These are phyloP conservation scores for Amblyteles armatorius DNA, from an alignment of 2,888 invertebrate genomes.

Conservation along the genomic window DNA sequence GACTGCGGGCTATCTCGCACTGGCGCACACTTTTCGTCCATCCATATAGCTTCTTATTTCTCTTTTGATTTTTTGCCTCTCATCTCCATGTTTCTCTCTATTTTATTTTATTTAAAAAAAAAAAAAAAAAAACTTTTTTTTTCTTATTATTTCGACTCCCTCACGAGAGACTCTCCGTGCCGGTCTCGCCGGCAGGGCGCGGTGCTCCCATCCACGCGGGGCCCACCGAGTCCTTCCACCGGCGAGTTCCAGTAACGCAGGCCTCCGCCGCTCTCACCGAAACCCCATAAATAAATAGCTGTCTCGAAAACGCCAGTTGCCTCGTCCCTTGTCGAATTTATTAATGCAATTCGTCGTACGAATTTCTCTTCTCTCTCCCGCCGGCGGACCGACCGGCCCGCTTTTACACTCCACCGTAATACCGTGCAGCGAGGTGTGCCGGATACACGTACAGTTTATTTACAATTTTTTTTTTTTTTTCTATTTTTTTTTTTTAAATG, in stretches of 20 bases:
- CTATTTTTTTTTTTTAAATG: background rate
- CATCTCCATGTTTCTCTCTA: conserved; percentile 55
- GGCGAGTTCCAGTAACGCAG: conserved; percentile 59
- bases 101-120: conserved; percentile 9
- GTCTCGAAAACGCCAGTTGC: conserved; percentile 66
- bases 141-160: conserved; percentile 32
- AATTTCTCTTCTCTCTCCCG: conserved; percentile 40
- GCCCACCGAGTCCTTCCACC: conserved; percentile 48
- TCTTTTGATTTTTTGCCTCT: conserved; percentile 42
- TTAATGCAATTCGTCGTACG: conserved; percentile 68
- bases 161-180: conserved; percentile 33
- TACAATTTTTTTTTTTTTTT: conserved; percentile 16
- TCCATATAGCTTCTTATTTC: conserved; percentile 60
- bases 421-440: conserved; percentile 1
- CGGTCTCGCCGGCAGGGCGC: conserved; percentile 29
- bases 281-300: conserved; percentile 67
- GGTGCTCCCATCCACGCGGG: conserved; percentile 29
- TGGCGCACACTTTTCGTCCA: conserved; percentile 57
- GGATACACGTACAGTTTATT: background rate
- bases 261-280: conserved; percentile 43
- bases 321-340: conserved; percentile 66
- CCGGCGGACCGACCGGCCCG: background rate
- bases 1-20: conserved; percentile 62
- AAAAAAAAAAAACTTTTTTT: background rate
- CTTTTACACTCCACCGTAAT: background rate